Evolutionary conservation across 2,113 vertebrate genomes (phyloP), one percentile per base, ranked within the genome.

Genomic region (Nansenia antarctica): DNA sequence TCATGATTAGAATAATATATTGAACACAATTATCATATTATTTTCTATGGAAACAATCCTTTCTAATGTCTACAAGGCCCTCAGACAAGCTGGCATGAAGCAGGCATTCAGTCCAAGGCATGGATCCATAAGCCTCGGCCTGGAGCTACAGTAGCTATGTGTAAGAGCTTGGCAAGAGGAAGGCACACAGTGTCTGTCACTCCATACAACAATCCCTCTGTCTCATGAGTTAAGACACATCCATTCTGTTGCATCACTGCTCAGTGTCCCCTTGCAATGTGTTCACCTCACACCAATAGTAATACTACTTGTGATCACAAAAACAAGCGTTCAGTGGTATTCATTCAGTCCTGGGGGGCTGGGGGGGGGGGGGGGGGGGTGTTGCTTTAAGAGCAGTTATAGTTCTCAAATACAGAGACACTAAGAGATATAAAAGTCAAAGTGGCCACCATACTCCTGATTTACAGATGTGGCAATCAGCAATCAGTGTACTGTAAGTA

Each of bases 91-190:
- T 90, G 86, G 86, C 87, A 86, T 69, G 72, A 66, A 69, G 61
- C 72, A 81, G 79, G 69, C 76, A 72, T 78, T 74, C 74, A 82
- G 76, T 78, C 69, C 61, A 82, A 88, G 85, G 81, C 88, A 85
- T 39, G 74, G 74, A 76, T 88, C 83, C 74, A 79, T 85, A 67
- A 82, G 82, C 63, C 76, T 67, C 42, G 78, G 83, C 83, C 84
- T 87, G 82, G 73, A 85, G 87, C 87, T 87, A 88, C 85, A 85
- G 87, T 88, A 80, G 79, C 87, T 84, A 86, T 84, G 84, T 86
- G 84, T 87, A 85, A 86, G 90, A 63, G 69, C 82, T 85, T 91
- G 89, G 86, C 88, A 89, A 69, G 76, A 68, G 58, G 58, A 68
- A 39, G 54, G 37, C 69, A 55, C 29, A 45, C 73, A 82, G 82